Evolutionary conservation across 2,888 invertebrate genomes (phyloP), one percentile per base, ranked within the genome.

Genomic region (Emesis russula): DNA sequence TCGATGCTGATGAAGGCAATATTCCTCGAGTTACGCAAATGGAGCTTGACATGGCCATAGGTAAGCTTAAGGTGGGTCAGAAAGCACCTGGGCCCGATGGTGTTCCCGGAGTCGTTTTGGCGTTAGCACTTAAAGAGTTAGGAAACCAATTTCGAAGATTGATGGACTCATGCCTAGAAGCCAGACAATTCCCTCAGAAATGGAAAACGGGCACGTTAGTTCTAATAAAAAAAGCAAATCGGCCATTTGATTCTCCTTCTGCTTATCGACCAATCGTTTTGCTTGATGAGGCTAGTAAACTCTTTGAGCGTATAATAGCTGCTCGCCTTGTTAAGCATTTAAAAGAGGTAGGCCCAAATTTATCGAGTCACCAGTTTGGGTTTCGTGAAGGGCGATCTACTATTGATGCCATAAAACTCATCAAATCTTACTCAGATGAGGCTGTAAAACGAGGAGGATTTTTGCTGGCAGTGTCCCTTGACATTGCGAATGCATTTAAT

Each of bases 151-250:
- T 73, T n/a, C 25, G 31, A 5, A 41, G 15, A 9, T 33, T 81
- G 13, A 36, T 73, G 3, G 33, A 9, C 9, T 18, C 38, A 6
- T 81, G 81, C 18, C 41, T 80, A 1, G 31, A n/a, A 15, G 53
- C 33, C 38, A n/a, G 71, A n/a, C 58, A 53, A 2, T 53, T 80
- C 15, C 80, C 80, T n/a, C 0, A 3, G n/a, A 6, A 15, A 4
- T 80, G 80, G 80, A 79, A 68, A 38, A 63, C 41, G 13, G 73
- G 79, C 5, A 79, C 11, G 7, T 36, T 73, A 7, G 71, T 73
- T n/a, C 38, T 73, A 9, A 11, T 73, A 2, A 11, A n/a, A 1
- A 73, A 73, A n/a, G 15, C 15, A 6, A 36, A 36, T 0, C 18
- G 41, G 11, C 71, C 38, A 5, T 33, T 18, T 7, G n/a, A 80